phyloP scores from a whole-genome alignment of 2,797 vertebrate species.

The Rhynchonycteris naso region DNA sequence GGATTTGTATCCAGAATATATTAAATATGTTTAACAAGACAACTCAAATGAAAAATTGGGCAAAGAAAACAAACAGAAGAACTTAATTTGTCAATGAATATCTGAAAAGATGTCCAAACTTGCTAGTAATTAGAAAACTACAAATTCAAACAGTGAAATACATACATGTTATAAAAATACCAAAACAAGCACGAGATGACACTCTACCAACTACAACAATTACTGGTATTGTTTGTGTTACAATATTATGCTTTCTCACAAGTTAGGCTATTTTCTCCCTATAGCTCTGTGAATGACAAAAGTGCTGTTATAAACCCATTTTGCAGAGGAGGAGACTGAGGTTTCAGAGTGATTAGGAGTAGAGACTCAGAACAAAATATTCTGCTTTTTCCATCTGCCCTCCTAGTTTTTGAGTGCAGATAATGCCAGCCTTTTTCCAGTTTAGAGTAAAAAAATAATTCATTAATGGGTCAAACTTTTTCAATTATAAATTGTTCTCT shows the following conservation, averaged over 20 bases:
- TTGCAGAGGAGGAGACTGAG: background rate
- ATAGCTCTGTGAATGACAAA: background rate
- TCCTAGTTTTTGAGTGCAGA: background rate
- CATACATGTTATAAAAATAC: background rate
- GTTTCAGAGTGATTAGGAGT: background rate
- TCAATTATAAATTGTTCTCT: background rate
- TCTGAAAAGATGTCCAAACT: conserved; percentile 30
- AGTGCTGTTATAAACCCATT: conserved; percentile 13
- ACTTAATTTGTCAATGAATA: background rate
- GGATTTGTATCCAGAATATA: conserved; percentile 14
- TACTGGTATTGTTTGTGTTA: conserved; percentile 15
- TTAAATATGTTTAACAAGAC: background rate
- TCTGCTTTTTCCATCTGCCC: background rate
- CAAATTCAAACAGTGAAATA: background rate
- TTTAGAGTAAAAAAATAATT: background rate
- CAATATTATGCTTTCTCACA: background rate
- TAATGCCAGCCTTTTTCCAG: background rate
- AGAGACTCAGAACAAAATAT: background rate
- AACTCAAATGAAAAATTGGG: background rate
- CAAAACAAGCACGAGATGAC: background rate
- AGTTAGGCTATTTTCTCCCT: conserved; percentile 3
- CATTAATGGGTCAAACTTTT: conserved; percentile 3
- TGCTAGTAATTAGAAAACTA: background rate
- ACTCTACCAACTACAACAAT: background rate
- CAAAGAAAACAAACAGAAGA: conserved; percentile 38